phyloP scores from a whole-genome alignment of 35 echinoderm and acorn worm species.

The Heliocidaris tuberculata region DNA sequence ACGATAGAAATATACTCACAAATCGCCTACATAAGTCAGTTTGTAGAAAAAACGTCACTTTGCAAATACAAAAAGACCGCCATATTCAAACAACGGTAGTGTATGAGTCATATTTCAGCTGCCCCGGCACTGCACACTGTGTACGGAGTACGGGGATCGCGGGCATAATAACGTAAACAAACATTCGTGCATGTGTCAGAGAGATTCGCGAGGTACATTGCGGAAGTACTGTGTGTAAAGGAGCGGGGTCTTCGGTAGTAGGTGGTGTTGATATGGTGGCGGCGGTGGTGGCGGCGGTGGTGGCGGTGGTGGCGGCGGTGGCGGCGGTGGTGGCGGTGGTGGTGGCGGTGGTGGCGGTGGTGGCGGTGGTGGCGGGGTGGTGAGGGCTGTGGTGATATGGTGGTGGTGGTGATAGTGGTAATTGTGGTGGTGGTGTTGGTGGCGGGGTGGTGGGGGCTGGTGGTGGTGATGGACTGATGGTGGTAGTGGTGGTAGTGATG shows the following conservation, averaged over 20 bases:
- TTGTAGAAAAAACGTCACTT: not conserved
- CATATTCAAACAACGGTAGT: conserved; percentile 22
- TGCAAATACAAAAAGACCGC: conserved; percentile 36
- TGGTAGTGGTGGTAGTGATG: no score
- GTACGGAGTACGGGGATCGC: not conserved
- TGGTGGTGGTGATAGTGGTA: not conserved
- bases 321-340: no score
- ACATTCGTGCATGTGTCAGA: not conserved
- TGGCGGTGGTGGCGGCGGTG: not conserved
- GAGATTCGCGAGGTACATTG: no score
- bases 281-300: not conserved
- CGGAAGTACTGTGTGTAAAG: no score
- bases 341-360: no score
- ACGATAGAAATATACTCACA: not conserved
- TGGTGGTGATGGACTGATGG: not conserved
- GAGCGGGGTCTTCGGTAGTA: not conserved
- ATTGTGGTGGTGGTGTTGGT: not conserved
- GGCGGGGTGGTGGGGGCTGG: not conserved
- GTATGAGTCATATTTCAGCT: not conserved
- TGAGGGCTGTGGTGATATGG: not conserved
- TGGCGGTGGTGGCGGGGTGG: not conserved
- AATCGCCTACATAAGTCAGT: not conserved
- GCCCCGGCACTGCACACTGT: not conserved
- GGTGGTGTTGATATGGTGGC: not conserved
- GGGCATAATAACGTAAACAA: conserved; percentile 27